These are phyloP conservation scores for Nautilus pompilius DNA, from an alignment of 1,140 invertebrate species.

Conservation along the genomic window DNA sequence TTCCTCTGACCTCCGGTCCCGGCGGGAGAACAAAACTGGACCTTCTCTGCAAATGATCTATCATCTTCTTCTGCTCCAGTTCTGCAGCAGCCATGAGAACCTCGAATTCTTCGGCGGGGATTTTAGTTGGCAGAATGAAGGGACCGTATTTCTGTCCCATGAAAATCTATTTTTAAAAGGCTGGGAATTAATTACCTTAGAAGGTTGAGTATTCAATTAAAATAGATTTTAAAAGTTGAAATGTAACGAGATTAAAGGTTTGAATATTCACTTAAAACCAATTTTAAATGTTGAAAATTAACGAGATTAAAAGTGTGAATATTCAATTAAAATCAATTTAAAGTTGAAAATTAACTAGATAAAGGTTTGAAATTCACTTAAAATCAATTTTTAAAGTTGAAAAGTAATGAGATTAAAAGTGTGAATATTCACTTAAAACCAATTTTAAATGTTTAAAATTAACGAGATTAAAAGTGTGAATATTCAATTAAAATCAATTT, in stretches of 20 bases:
- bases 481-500: background rate
- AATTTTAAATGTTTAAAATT: background rate
- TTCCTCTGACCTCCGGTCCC: no score
- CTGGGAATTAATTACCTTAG: background rate
- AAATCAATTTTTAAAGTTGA: background rate
- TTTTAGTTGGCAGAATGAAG: constrained; percentile 90
- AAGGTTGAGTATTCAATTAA: no score
- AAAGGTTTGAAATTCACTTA: no score
- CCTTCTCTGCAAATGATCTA: no score
- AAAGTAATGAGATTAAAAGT: background rate
- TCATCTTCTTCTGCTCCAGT: constrained; percentile 11
- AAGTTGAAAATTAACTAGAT: no score
- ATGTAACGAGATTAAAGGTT: background rate
- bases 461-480: background rate
- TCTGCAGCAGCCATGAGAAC: constrained; percentile 75
- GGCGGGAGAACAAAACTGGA: no score
- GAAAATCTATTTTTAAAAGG: constrained; percentile 68
- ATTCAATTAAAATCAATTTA: background rate
- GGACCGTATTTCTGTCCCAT: constrained; percentile 97
- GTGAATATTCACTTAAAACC: background rate
- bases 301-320: background rate
- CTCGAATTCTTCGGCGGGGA: constrained; percentile 72
- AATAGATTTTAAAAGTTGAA: background rate
- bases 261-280: background rate
- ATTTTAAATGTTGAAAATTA: background rate